phyloP scores from a whole-genome alignment of 2,888 invertebrate species.

The Tipula unca region DNA sequence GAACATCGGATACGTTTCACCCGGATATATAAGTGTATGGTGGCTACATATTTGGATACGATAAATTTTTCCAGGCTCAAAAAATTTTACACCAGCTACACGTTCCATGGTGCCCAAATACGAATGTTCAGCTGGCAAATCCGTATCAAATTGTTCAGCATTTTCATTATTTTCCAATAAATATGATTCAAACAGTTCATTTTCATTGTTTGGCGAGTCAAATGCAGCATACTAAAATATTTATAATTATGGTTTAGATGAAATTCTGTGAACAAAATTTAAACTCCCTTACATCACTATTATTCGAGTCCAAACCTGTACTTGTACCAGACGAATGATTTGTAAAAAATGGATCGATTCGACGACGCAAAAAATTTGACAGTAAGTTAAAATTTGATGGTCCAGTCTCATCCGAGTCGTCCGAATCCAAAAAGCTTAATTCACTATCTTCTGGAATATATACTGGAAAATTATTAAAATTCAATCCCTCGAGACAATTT shows the following conservation, averaged over 20 bases:
- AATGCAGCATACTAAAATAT: background rate
- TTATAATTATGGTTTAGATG: background rate
- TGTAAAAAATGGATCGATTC: background rate
- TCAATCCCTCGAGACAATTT: background rate
- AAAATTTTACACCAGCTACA: slow-evolving; percentile 53
- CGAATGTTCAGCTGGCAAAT: slow-evolving; percentile 48
- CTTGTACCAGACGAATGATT: background rate
- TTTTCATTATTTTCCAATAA: slow-evolving; percentile 23
- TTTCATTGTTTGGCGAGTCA: background rate
- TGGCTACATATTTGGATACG: slow-evolving; percentile 51
- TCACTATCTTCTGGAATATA: background rate
- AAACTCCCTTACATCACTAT: background rate
- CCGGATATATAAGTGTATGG: slow-evolving; percentile 62
- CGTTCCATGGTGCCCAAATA: slow-evolving; percentile 47
- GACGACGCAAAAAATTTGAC: background rate
- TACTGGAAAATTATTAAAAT: background rate
- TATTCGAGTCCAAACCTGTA: background rate
- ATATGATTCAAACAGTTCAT: slow-evolving; percentile 18
- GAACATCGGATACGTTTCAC: slow-evolving; percentile 67
- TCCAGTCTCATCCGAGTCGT: background rate
- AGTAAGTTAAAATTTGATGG: background rate
- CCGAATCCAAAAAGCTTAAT: background rate
- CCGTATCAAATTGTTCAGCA: slow-evolving; percentile 43
- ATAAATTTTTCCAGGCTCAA: slow-evolving; percentile 47
- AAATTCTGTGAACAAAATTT: background rate